phyloP scores from a whole-genome alignment of 2,888 invertebrate genomes.

The Acronicta alni region DNA sequence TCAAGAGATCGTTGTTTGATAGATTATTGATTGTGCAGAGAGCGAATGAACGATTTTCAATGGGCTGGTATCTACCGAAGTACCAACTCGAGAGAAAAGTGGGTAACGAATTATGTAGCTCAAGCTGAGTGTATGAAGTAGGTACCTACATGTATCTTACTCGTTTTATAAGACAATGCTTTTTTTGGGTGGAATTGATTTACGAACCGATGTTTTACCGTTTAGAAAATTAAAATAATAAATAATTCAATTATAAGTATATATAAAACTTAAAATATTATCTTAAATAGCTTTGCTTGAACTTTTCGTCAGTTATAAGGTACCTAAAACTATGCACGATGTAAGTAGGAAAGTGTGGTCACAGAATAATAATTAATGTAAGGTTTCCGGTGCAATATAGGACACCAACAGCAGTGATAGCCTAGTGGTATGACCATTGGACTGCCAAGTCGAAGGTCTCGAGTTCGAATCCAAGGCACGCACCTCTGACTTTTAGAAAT shows the following conservation, averaged over 20 bases:
- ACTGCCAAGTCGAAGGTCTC: too few relatives aligned
- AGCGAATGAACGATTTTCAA: conserved; percentile 73
- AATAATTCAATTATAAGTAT: not conserved
- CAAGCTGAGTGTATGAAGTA: conserved; percentile 18
- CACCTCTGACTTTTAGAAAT: too few relatives aligned
- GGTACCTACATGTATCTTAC: not conserved
- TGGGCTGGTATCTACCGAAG: conserved; percentile 56
- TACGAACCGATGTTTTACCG: too few relatives aligned
- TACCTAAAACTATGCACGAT: not conserved
- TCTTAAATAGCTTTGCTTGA: not conserved
- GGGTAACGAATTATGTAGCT: conserved; percentile 49
- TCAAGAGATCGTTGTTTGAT: conserved; percentile 83
- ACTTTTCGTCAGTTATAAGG: conserved; percentile 2
- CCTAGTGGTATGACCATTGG: too few relatives aligned
- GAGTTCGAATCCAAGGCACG: too few relatives aligned
- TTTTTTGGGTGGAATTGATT: conserved; percentile 14
- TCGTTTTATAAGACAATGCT: conserved; percentile 4
- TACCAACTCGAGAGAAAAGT: conserved; percentile 63
- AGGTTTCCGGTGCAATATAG: conserved; percentile 6
- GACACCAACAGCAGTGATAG: conserved; percentile 5
- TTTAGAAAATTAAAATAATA: too few relatives aligned
- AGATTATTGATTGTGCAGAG: conserved; percentile 78
- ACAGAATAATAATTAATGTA: too few relatives aligned
- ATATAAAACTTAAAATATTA: not conserved
- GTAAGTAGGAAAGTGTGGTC: not conserved